phyloP scores from a whole-genome alignment of 2,888 invertebrate species.

The Stenolophus ochropezus region DNA sequence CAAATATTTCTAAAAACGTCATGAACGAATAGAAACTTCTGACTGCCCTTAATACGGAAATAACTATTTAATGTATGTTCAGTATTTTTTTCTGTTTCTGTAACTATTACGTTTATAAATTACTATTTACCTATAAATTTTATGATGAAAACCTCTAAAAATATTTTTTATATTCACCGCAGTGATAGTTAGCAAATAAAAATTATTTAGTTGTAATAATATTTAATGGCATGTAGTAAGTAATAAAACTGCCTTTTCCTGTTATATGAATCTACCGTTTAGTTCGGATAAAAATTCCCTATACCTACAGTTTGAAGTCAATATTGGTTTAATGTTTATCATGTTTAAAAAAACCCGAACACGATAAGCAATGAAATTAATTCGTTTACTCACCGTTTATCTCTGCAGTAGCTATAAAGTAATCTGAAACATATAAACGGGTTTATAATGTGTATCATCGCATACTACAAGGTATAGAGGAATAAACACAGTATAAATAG shows the following conservation, averaged over 20 bases:
- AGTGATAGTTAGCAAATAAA: too few relatives aligned
- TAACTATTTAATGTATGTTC: too few relatives aligned
- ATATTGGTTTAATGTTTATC: slow-evolving; percentile 22
- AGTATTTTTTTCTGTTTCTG: too few relatives aligned
- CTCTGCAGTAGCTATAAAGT: slow-evolving; percentile 31
- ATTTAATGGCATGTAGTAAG: too few relatives aligned
- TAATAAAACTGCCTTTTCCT: neutral
- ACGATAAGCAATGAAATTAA: slow-evolving; percentile 38
- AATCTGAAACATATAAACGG: slow-evolving; percentile 39
- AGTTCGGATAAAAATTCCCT: neutral
- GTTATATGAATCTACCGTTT: neutral
- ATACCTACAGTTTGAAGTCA: neutral
- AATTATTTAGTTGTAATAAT: too few relatives aligned
- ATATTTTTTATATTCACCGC: too few relatives aligned
- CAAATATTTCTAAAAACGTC: too few relatives aligned
- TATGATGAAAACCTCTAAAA: too few relatives aligned
- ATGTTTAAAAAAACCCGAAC: slow-evolving; percentile 1
- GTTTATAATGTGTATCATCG: slow-evolving; percentile 31
- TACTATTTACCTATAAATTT: too few relatives aligned
- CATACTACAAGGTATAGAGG: slow-evolving; percentile 9
- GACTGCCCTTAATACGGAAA: too few relatives aligned
- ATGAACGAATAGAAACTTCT: too few relatives aligned
- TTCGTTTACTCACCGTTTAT: slow-evolving; percentile 41
- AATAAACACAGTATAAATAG: slow-evolving; percentile 26
- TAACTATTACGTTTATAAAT: too few relatives aligned